Evolutionary conservation across 1,140 invertebrate species (phyloP).

Genomic region (Papilio polytes): DNA sequence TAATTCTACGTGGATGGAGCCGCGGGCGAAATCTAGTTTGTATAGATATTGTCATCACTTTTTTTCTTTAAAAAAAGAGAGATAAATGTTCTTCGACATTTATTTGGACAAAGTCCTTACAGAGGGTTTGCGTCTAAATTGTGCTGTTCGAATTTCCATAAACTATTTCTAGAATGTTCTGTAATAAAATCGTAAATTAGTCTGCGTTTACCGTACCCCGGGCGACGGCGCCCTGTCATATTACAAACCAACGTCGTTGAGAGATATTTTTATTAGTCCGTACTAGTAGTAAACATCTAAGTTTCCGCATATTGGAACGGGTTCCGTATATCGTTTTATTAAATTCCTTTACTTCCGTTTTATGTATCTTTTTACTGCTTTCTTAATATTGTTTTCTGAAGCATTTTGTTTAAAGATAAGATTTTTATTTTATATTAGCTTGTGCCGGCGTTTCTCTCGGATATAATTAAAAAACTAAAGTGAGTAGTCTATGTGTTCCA

Average conservation of each 20-base stretch:
- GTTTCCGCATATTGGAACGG: conserved; percentile 14
- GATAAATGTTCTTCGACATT: too few relatives aligned
- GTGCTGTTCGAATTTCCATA: too few relatives aligned
- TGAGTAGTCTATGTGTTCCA: background rate
- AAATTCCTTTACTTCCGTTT: background rate
- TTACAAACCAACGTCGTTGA: conserved; percentile 1
- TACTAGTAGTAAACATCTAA: conserved; percentile 1
- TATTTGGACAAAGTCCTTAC: too few relatives aligned
- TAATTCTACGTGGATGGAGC: too few relatives aligned
- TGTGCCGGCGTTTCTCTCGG: too few relatives aligned
- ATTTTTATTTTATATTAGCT: background rate
- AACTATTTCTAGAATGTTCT: background rate
- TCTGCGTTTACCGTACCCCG: background rate
- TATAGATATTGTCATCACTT: too few relatives aligned
- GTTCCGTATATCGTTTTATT: conserved; percentile 25
- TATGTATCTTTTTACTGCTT: conserved; percentile 9
- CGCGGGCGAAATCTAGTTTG: too few relatives aligned
- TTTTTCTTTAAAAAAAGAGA: too few relatives aligned
- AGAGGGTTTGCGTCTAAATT: too few relatives aligned
- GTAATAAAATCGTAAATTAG: background rate
- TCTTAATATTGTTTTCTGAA: conserved; percentile 7
- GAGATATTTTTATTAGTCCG: conserved; percentile 18
- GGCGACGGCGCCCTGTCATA: background rate
- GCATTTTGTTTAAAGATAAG: background rate
- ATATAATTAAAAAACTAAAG: background rate